phyloP scores from a whole-genome alignment of 2,113 vertebrate species.

The Daubentonia madagascariensis region DNA sequence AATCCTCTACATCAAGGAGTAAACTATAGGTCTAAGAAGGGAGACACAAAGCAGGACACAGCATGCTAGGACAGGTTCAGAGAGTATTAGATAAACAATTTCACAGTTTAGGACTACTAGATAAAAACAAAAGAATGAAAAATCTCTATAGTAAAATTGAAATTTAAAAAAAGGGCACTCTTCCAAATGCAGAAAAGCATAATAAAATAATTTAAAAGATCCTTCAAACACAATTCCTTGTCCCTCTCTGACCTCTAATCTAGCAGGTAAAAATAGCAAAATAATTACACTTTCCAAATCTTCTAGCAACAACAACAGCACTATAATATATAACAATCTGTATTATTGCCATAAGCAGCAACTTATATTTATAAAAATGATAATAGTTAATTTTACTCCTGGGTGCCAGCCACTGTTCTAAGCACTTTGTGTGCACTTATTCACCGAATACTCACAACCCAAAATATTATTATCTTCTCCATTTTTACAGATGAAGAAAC shows the following conservation, averaged over 20 bases:
- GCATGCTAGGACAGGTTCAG: neutral
- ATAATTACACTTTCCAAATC: neutral
- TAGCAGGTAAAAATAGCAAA: neutral
- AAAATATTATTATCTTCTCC: neutral
- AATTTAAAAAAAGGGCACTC: neutral
- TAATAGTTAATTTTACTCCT: neutral
- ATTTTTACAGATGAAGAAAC: neutral
- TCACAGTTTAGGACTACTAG: neutral
- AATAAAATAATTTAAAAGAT: neutral
- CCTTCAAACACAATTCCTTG: neutral
- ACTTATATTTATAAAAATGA: neutral
- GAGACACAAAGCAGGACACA: slow-evolving; percentile 17
- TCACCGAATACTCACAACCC: neutral
- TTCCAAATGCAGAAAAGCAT: neutral
- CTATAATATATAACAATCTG: fast-evolving
- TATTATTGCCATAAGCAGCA: neutral
- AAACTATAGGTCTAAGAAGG: slow-evolving; percentile 92
- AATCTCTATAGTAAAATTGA: neutral
- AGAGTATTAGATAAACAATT: neutral
- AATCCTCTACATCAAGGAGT: slow-evolving; percentile 96
- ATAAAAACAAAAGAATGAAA: neutral
- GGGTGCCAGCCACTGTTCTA: neutral
- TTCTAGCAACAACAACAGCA: neutral
- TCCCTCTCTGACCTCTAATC: neutral
- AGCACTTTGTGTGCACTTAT: neutral